These are phyloP conservation scores for Nixonia krombeini DNA, from an alignment of 1,140 invertebrate genomes.

Conservation along the genomic window DNA sequence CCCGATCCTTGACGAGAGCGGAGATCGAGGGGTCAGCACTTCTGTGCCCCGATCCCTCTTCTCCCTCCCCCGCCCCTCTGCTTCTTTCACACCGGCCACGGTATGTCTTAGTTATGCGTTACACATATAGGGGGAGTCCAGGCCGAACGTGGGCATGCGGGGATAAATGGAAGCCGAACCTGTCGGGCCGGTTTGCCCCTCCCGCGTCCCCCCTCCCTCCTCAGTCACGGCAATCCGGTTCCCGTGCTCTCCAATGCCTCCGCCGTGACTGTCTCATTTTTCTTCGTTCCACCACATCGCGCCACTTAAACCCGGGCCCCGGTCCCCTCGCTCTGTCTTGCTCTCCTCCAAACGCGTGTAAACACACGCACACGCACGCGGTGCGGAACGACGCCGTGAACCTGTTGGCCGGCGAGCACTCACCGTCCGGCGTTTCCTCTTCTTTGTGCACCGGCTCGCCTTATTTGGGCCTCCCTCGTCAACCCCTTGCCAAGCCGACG, in stretches of 20 bases:
- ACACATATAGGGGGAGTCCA: slow-evolving; percentile 61
- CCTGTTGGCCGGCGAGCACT: slow-evolving; percentile 32
- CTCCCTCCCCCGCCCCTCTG: slow-evolving; percentile 3
- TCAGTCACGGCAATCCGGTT: slow-evolving; percentile 36
- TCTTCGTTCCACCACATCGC: slow-evolving; percentile 24
- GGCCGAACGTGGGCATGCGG: slow-evolving; percentile 58
- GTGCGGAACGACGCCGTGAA: slow-evolving; percentile 37
- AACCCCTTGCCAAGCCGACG: slow-evolving; percentile 16
- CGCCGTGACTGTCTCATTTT: slow-evolving; percentile 5
- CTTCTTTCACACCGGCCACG: slow-evolving; percentile 27
- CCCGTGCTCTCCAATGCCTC: slow-evolving; percentile 14
- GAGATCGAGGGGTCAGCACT: slow-evolving; percentile 56
- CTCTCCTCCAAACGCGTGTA: no score
- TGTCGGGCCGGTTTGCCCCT: slow-evolving; percentile 66
- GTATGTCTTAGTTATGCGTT: slow-evolving; percentile 61
- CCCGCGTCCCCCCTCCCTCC: slow-evolving; percentile 22
- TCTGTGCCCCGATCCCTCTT: slow-evolving; percentile 34
- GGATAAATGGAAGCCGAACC: slow-evolving; percentile 62
- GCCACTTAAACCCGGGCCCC: slow-evolving; percentile 19
- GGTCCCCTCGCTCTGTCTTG: slow-evolving; percentile 32
- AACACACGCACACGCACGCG: slow-evolving; percentile 21
- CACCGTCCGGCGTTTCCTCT: slow-evolving; percentile 58
- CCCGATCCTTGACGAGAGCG: slow-evolving; percentile 46
- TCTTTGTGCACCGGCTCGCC: slow-evolving; percentile 57
- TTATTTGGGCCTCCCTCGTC: slow-evolving; percentile 53